A percentile compares a stretch with the other conserved stretches of the same genome.
These are phyloP conservation scores for Lytechinus variegatus DNA, from an alignment of 35 echinoderm and acorn worm genomes.

Conservation along the genomic window DNA sequence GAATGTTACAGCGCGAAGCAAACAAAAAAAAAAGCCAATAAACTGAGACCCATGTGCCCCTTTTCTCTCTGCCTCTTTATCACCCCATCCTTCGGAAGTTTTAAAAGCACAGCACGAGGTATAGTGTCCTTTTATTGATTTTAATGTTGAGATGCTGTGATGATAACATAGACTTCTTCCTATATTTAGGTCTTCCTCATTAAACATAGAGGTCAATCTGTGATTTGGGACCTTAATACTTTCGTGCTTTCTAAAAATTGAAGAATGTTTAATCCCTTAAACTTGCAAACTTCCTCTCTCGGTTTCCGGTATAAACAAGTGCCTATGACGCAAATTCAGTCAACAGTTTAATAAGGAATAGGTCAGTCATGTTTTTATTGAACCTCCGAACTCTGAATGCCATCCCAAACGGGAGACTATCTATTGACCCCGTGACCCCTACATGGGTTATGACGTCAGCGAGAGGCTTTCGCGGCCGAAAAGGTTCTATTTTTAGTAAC, in stretches of 20 bases:
- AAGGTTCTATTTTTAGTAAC: conserved; percentile 23
- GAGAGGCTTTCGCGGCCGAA: not conserved
- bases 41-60: too few species aligned
- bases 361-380: conserved; percentile 20
- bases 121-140: not conserved
- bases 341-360: not conserved
- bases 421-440: conserved; percentile 12
- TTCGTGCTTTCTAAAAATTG: not conserved
- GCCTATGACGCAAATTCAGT: conserved; percentile 11
- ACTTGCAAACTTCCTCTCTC: conserved; percentile 21
- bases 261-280: not conserved
- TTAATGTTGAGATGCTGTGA: not conserved
- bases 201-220: not conserved
- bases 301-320: conserved; percentile 36
- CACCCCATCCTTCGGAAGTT: not conserved
- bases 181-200: not conserved
- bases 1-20: too few species aligned
- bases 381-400: not conserved
- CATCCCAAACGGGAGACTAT: not conserved
- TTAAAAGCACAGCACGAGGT: not conserved
- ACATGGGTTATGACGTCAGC: conserved; percentile 26
- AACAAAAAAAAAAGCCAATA: too few species aligned
- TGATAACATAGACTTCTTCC: not conserved
- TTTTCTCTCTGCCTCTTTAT: not conserved
- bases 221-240: not conserved